phyloP scores from a whole-genome alignment of 2,888 invertebrate species.

The Lycia hirtaria region DNA sequence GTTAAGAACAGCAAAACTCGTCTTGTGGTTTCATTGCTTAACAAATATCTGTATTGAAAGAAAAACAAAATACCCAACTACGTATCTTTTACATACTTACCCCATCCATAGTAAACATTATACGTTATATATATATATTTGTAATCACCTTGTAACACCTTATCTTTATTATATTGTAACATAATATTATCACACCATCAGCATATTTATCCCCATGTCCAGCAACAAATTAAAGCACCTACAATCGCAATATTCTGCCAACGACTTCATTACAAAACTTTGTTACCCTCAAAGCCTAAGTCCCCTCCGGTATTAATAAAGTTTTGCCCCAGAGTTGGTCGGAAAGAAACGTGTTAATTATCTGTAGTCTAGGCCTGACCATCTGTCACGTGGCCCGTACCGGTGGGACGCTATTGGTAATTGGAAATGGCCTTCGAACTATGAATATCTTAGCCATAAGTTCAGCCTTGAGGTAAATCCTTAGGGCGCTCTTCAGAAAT shows the following conservation, averaged over 20 bases:
- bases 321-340: slow-evolving; percentile 75
- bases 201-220: slow-evolving; percentile 1
- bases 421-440: slow-evolving; percentile 42
- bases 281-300: slow-evolving; percentile 80
- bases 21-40: too few relatives aligned
- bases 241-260: slow-evolving; percentile 76
- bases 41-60: too few relatives aligned
- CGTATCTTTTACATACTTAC: too few relatives aligned
- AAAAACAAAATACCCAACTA: too few relatives aligned
- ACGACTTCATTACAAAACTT: slow-evolving; percentile 84
- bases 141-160: too few relatives aligned
- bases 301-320: slow-evolving; percentile 82
- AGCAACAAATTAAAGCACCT: slow-evolving; percentile 77
- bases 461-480: slow-evolving; percentile 10
- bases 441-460: slow-evolving; percentile 31
- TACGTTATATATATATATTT: too few relatives aligned
- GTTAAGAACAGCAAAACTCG: too few relatives aligned
- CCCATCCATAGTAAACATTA: too few relatives aligned
- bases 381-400: slow-evolving; percentile 70
- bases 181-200: not conserved
- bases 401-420: slow-evolving; percentile 50
- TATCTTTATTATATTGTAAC: too few relatives aligned
- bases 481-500: slow-evolving; percentile 9
- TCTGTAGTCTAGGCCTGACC: slow-evolving; percentile 64
- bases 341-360: slow-evolving; percentile 84